Conservation (phyloP, 2,797 vertebrate species). For the Brachymystax lenok region DNA sequence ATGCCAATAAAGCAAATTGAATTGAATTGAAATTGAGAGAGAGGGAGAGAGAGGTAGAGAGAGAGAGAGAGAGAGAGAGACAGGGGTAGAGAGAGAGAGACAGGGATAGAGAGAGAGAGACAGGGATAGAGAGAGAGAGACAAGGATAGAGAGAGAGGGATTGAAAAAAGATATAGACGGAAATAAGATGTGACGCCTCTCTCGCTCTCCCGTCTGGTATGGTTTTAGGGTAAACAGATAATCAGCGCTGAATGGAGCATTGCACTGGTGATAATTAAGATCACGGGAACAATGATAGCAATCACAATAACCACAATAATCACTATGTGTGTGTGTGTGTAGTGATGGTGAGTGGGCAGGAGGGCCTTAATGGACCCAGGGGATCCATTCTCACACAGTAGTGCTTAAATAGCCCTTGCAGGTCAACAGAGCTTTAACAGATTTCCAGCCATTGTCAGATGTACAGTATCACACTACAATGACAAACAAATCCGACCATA, state of each 20-base stretch:
- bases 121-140: neutral
- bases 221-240: constrained; percentile 72
- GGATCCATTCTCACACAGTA: constrained; percentile 32
- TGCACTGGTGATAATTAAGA: constrained; percentile 63
- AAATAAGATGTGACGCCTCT: constrained; percentile 42
- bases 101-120: neutral
- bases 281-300: constrained; percentile 73
- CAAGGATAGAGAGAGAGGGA: neutral
- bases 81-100: neutral
- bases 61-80: neutral
- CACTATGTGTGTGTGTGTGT: constrained; percentile 26
- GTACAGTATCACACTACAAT: neutral
- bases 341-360: neutral
- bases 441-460: neutral
- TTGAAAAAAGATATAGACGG: no score
- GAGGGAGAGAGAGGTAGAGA: neutral
- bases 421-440: constrained; percentile 7
- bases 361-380: constrained; percentile 24
- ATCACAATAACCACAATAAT: constrained; percentile 72
- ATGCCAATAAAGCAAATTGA: no score
- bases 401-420: constrained; percentile 15
- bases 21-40: no score
- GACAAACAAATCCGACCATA: neutral
- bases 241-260: constrained; percentile 61
- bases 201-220: constrained; percentile 56